phyloP scores from a whole-genome alignment of 2,113 vertebrate species.

The Pedionomus torquatus region DNA sequence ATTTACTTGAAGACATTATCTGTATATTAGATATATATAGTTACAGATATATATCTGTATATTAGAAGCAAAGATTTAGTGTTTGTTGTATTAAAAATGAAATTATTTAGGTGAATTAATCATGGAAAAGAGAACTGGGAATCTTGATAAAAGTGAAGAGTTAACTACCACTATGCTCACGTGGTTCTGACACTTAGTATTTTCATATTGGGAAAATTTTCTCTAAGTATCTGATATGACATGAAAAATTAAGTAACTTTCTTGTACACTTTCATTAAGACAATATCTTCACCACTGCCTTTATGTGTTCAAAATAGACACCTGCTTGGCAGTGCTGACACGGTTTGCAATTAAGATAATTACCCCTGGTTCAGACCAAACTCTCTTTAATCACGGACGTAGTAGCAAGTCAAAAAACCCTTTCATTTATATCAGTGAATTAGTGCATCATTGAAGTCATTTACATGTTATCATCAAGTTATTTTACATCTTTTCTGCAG shows the following conservation, averaged over 20 bases:
- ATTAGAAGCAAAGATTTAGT: neutral
- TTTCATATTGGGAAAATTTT: neutral
- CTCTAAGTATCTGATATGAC: neutral
- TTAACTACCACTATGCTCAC: neutral
- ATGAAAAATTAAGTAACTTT: neutral
- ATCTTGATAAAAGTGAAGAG: neutral
- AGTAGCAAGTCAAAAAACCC: neutral
- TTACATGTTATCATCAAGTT: no score
- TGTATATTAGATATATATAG: neutral
- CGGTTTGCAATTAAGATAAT: neutral
- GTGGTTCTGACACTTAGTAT: neutral
- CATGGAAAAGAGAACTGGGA: neutral
- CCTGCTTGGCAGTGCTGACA: neutral
- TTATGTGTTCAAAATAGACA: neutral
- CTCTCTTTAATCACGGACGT: accelerated
- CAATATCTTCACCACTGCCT: neutral
- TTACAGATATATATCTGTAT: neutral
- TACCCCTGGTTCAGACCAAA: neutral
- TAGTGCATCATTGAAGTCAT: neutral
- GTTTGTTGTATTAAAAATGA: neutral
- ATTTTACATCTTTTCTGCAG: neutral
- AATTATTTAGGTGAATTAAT: neutral
- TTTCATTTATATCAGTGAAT: neutral
- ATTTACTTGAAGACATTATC: neutral
- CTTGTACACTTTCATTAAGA: neutral